phyloP scores from a whole-genome alignment of 1,140 invertebrate genomes.

The Drosophila rufa region DNA sequence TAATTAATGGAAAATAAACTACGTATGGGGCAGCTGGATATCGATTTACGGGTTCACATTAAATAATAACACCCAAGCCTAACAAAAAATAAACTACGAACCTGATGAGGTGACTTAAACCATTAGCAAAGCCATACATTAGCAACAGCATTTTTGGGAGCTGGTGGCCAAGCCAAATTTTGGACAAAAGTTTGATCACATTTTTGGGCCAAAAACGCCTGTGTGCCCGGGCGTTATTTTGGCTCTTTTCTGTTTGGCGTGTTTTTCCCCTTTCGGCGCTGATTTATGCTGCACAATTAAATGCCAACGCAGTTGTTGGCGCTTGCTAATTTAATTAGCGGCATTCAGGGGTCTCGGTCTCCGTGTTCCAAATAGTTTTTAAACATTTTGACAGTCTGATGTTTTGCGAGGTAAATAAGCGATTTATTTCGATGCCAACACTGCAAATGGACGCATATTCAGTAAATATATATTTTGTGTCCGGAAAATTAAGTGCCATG shows the following conservation, averaged over 20 bases:
- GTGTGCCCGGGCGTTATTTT: conserved; percentile 28
- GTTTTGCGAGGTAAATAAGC: conserved; percentile 23
- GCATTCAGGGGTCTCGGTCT: conserved; percentile 25
- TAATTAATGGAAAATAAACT: background rate
- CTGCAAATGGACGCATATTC: conserved; percentile 2
- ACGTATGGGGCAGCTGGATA: background rate
- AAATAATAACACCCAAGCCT: background rate
- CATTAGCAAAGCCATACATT: conserved; percentile 54
- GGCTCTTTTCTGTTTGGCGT: conserved; percentile 24
- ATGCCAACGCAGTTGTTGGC: conserved; percentile 52
- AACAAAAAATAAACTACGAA: background rate
- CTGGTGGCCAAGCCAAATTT: conserved; percentile 55
- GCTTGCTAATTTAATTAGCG: conserved; percentile 63
- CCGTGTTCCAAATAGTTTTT: conserved; percentile 22
- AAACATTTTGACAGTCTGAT: conserved; percentile 26
- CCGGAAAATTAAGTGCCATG: background rate
- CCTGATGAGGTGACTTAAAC: background rate
- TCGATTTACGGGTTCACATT: background rate
- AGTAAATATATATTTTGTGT: background rate
- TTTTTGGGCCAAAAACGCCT: conserved; percentile 43
- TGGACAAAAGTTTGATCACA: conserved; percentile 70
- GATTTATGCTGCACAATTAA: conserved; percentile 66
- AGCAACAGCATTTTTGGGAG: conserved; percentile 40
- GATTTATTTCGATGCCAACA: conserved; percentile 9
- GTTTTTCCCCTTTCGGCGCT: conserved; percentile 38